Evolutionary conservation across 2,113 vertebrate genomes (phyloP).

Genomic region (Pelusios castaneus): DNA sequence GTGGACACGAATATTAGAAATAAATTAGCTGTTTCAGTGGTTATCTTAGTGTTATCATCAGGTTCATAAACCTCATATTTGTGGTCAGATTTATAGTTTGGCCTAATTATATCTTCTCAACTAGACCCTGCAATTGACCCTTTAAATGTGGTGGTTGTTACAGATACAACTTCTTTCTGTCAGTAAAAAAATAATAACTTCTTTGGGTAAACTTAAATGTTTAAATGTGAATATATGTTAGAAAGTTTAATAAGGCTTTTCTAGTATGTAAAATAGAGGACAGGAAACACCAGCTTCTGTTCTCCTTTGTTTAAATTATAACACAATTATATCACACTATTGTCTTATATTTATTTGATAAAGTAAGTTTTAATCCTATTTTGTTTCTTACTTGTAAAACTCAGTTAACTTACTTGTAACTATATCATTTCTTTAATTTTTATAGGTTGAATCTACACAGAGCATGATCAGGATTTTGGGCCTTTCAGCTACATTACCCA

Average conservation of each 20-base stretch:
- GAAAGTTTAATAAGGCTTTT: not conserved
- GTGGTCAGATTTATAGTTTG: not conserved
- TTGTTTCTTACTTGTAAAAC: not conserved
- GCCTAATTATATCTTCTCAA: not conserved
- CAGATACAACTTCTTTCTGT: not conserved
- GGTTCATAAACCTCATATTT: not conserved
- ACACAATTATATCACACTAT: not conserved
- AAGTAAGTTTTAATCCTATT: not conserved
- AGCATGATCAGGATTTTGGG: conserved; percentile 99
- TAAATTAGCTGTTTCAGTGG: not conserved
- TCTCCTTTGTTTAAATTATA: not conserved
- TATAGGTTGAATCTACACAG: conserved; percentile 96
- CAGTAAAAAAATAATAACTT: not conserved
- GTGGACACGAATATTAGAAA: not conserved
- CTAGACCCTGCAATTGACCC: not conserved
- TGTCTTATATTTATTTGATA: not conserved
- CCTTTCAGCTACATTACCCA: conserved; percentile 95
- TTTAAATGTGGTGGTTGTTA: not conserved
- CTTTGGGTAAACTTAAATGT: not conserved
- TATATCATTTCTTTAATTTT: not conserved
- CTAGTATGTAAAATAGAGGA: not conserved
- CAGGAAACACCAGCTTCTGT: not conserved
- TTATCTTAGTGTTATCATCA: not conserved
- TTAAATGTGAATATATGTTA: too few relatives aligned
- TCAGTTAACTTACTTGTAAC: not conserved